A percentile compares a stretch with the other conserved stretches of the same genome.
Evolutionary conservation across 2,797 vertebrate genomes (phyloP).

Genomic region (Paguma larvata): DNA sequence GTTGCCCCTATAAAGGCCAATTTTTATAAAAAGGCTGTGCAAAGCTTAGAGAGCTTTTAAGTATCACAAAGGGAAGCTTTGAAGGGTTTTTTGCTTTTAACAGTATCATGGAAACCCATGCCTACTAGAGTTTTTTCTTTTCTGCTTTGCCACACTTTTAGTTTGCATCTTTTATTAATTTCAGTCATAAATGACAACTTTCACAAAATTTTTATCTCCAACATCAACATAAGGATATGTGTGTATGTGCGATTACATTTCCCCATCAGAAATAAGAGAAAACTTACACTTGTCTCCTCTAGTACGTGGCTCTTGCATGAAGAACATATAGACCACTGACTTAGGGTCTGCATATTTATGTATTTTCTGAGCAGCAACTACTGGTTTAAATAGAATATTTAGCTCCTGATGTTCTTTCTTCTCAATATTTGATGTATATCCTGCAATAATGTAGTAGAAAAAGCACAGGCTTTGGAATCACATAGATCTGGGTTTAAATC

Average conservation of each 20-base stretch:
- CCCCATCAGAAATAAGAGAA: constrained; percentile 44
- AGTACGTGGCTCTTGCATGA: constrained; percentile 41
- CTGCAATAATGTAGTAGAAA: constrained; percentile 66
- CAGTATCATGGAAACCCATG: constrained; percentile 30
- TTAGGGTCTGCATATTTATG: constrained; percentile 42
- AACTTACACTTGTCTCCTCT: constrained; percentile 70
- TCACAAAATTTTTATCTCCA: constrained; percentile 16
- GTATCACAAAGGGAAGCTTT: background rate
- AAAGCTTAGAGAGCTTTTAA: constrained; percentile 19
- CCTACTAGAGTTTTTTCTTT: background rate
- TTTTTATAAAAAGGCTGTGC: background rate
- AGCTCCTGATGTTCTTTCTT: constrained; percentile 58
- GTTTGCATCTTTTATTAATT: constrained; percentile 26
- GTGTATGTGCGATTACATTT: background rate
- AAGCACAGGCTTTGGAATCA: constrained; percentile 50
- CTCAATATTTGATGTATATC: constrained; percentile 44
- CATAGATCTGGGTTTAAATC: constrained; percentile 50
- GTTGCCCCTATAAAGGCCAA: background rate
- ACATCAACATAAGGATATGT: background rate
- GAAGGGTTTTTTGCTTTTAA: constrained; percentile 5
- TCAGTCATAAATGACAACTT: background rate
- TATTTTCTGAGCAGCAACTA: constrained; percentile 63
- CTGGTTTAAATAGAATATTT: constrained; percentile 56
- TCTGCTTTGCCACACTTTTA: background rate
- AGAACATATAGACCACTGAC: constrained; percentile 59